phyloP scores from a whole-genome alignment of 2,797 vertebrate genomes.

The Novumbra hubbsi region DNA sequence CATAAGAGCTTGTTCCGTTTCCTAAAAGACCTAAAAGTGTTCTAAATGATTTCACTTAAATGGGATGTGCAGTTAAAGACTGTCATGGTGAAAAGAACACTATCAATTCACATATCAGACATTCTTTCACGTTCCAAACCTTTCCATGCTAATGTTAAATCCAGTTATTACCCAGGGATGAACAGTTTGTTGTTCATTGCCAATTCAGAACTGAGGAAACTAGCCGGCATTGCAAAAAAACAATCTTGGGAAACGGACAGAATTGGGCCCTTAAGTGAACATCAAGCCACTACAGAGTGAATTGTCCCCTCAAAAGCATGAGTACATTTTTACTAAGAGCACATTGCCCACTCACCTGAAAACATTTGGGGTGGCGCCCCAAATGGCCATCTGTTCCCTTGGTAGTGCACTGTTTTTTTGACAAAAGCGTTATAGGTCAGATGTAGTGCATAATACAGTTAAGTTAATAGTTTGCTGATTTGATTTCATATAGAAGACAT shows the following conservation, averaged over 20 bases:
- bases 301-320: constrained; percentile 30
- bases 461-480: not conserved
- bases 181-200: constrained; percentile 42
- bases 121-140: not conserved
- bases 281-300: constrained; percentile 37
- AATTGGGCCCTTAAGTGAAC: constrained; percentile 51
- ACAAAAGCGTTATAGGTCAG: not conserved
- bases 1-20: too few species aligned
- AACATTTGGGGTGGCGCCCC: not conserved
- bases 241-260: constrained; percentile 48
- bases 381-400: not conserved
- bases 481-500: not conserved
- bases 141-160: not conserved
- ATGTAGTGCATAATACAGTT: not conserved
- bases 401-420: not conserved
- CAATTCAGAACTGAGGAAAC: constrained; percentile 46
- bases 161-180: constrained; percentile 26
- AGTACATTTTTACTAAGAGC: constrained; percentile 7
- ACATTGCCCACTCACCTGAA: constrained; percentile 30
- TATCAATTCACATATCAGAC: not conserved
- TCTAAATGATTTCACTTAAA: too few species aligned
- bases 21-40: too few species aligned
- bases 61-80: not conserved
- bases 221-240: constrained; percentile 51
- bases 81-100: not conserved